phyloP scores from a whole-genome alignment of 2,888 invertebrate species.

The Dasypogon diadema region DNA sequence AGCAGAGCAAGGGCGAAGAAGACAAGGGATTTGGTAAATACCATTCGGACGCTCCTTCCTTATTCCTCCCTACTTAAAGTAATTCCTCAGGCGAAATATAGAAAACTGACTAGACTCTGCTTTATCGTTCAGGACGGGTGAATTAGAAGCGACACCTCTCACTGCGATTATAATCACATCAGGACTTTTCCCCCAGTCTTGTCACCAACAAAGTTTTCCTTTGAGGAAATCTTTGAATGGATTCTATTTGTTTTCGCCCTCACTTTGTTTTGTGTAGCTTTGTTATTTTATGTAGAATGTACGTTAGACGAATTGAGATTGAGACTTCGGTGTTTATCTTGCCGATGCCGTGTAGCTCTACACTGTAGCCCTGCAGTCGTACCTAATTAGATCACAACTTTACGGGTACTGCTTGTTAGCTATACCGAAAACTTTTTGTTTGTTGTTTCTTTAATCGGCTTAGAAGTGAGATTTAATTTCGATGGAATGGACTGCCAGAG shows the following conservation, averaged over 20 bases:
- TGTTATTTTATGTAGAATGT: constrained; percentile 27
- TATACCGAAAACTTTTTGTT: constrained; percentile 22
- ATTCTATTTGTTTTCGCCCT: constrained; percentile 30
- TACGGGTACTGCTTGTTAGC: constrained; percentile 15
- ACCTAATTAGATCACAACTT: constrained; percentile 47
- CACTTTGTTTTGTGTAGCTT: neutral
- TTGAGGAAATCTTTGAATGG: constrained; percentile 37
- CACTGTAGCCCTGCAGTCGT: constrained; percentile 6
- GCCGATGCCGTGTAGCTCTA: no score
- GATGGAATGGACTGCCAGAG: constrained; percentile 9
- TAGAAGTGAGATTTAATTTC: constrained; percentile 41
- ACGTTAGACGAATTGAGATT: constrained; percentile 25
- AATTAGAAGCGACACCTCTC: constrained; percentile 38
- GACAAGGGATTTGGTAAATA: constrained; percentile 29
- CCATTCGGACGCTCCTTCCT: neutral
- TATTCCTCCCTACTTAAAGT: neutral
- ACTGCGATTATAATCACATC: constrained; percentile 45
- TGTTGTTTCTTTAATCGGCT: constrained; percentile 41
- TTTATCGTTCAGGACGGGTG: neutral
- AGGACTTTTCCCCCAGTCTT: constrained; percentile 14
- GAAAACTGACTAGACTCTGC: no score
- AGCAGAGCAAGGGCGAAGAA: neutral
- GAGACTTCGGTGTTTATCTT: constrained; percentile 9
- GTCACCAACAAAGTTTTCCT: constrained; percentile 46
- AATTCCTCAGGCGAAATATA: neutral